Evolutionary conservation across 2,797 vertebrate genomes (phyloP), one percentile per base, ranked within the genome.

Genomic region (Adelosebastes latens): DNA sequence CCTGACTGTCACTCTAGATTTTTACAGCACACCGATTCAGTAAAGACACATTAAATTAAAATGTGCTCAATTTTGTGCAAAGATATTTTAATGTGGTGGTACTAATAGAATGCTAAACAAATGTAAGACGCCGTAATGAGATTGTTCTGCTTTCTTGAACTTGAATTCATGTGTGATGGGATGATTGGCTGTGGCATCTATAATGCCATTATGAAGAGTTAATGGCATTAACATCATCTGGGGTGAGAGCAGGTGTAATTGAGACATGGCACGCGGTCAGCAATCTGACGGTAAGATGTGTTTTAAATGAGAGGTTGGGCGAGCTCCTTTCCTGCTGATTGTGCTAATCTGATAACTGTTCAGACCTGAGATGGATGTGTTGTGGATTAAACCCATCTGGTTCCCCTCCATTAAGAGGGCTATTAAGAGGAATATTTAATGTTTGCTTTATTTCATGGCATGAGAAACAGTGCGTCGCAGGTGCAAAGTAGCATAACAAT

Each of bases 11-110:
- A 63, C 71, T 83, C 65, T 71, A 65, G 36, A 81, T 65, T 75
- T 53, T 80, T 87, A 85, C 65, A 63, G 72, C 58, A 42, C 25
- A 79, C 73, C 59, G 81, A 59, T 84, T 85, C 71, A 84, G 53
- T 80, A 59, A 84, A 82, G 80, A 89, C 80, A 53, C 79, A 67
- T 92, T 93, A 80, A 81, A 92, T 92, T 88, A 72, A 89, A 90
- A 89, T 81, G 64, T 78, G 16, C 69, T 78, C 34, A 24, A 56
- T 86, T 90, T 81, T 29, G 12, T 39, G 56, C 7, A 52, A 71
- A 79, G 69, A 60, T 73, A 77, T 83, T 90, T 80, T 20, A 85
- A 72, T 77, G 56, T 67, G 49, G 69, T 77, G 1, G 20, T 8
- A 14, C 34, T 58, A 75, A 81, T 72, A 74, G 10, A 83, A 65